Base-by-base conservation (phyloP, 2,113 vertebrate species). In the Antechinus flavipes region DNA sequence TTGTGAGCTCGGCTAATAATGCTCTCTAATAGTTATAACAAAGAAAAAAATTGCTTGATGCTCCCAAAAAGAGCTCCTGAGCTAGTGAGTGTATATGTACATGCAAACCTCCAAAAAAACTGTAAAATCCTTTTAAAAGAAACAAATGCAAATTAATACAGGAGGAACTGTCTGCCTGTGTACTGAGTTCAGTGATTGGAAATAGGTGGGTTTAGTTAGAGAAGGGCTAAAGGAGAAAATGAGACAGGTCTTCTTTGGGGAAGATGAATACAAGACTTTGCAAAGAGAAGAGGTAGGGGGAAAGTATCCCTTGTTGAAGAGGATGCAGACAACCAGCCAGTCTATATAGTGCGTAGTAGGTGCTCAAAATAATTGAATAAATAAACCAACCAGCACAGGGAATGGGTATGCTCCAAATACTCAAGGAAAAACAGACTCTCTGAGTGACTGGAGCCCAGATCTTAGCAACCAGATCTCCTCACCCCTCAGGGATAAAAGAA, bases 151-250 rank as follows among this genome's bases (percentile, higher is more conserved):
- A 35, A 26, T 93, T 46, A 35, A 76, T 22, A 1, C 54, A 50
- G 4, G 50, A 19, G 6, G 19, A 23, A 27, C 8, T 2, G 5
- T 8, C 14, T 6, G 42, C 9, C 25, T 27, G 24, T 47, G 30
- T 25, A 2, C 9, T 47, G 2, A 2, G 8, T 46, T n/a, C 47
- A 68, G 35, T 54, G 42, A 90, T 8, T 53, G 68, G 35, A 94
- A n/a, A 12, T 47, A 24, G 4, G 0, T 0, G 11, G 25, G 22
- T 24, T 61, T 11, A 76, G 25, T 6, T 0, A 89, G 0, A 0
- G 90, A 92, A 46, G 91, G 52, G 19, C 5, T 54, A 90, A 58
- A 84, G 53, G 47, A 49, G 76, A 55, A 93, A 58, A 7, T 3
- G 9, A 30, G 52, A 54, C 9, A 47, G 22, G 7, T 23, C 92